Evolutionary conservation across 1,140 invertebrate species (phyloP), one percentile per base, ranked within the genome.

Genomic region (Hormaphis cornu): DNA sequence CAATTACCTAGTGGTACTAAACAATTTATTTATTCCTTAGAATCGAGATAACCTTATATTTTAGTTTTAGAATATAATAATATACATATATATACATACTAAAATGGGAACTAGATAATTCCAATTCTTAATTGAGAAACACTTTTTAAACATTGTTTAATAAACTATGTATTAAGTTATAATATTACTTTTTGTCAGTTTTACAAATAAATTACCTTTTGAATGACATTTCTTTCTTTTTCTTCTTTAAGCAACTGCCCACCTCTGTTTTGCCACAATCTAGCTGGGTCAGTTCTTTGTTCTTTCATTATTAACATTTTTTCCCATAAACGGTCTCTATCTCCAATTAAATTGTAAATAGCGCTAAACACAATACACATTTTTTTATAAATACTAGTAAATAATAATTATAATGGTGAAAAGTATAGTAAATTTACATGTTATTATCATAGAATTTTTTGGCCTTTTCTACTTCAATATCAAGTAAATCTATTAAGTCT

Each of bases 181-280:
- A n/a, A n/a, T n/a, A n/a, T n/a, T n/a, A n/a, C n/a, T n/a, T n/a
- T n/a, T n/a, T n/a, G n/a, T n/a, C n/a, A n/a, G n/a, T n/a, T n/a
- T n/a, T n/a, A n/a, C n/a, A n/a, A n/a, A n/a, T n/a, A 26, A 53
- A 18, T 30, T 72, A 72, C 72, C 48, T 71, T 72, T 69, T 71
- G 70, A 22, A 72, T 58, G 18, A 59, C 18, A 63, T 73, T 73
- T 35, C 72, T 44, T 72, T 73, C 70, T 22, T 69, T 72, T 66
- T 73, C 72, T 70, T 73, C 72, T 52, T 70, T 69, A 4, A 73
- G 20, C 12, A 73, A 42, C 14, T 73, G 72, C 0, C 72, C 72
- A 24, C 72, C 72, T 58, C 72, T 33, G 12, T 73, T 73, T 54
- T 73, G 70, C 37, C 59, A 72, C n/a, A 73, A 48, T 20, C 72